phyloP scores from a whole-genome alignment of 2,888 invertebrate species.

The Poecilus cupreus region DNA sequence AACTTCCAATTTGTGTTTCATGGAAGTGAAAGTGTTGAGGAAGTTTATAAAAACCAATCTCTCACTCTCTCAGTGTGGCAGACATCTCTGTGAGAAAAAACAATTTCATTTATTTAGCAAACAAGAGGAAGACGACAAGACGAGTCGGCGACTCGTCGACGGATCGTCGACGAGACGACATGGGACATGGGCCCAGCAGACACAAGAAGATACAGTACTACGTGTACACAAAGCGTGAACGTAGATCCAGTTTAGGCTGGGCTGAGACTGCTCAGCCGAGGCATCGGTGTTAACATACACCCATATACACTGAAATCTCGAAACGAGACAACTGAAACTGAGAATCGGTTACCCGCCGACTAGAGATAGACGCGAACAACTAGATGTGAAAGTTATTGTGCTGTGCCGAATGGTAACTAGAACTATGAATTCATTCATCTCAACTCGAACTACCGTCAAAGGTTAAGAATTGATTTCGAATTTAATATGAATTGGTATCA shows the following conservation, averaged over 20 bases:
- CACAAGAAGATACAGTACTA: conserved; percentile 18
- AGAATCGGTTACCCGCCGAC: neutral
- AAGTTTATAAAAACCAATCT: conserved; percentile 35
- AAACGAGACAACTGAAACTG: neutral
- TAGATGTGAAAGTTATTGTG: too few species aligned
- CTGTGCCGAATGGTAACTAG: too few species aligned
- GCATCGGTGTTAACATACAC: conserved; percentile 18
- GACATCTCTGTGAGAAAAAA: conserved; percentile 1
- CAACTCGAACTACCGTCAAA: too few species aligned
- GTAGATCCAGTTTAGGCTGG: conserved; percentile 33
- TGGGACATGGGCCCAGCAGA: neutral
- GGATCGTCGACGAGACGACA: neutral
- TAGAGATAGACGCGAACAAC: too few species aligned
- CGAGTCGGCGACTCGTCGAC: conserved; percentile 11
- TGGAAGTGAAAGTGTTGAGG: neutral
- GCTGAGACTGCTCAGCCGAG: neutral
- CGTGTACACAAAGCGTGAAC: neutral
- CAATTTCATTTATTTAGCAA: conserved; percentile 34
- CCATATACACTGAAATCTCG: neutral
- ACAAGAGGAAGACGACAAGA: conserved; percentile 12
- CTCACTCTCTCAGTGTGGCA: neutral
- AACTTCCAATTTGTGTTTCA: neutral
- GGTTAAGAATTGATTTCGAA: too few species aligned
- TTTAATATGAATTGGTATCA: too few species aligned
- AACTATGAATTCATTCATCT: too few species aligned